A percentile compares a stretch with the other conserved stretches of the same genome.
Conservation (phyloP, 2,113 vertebrate genomes). For the Corydoras sp. region DNA sequence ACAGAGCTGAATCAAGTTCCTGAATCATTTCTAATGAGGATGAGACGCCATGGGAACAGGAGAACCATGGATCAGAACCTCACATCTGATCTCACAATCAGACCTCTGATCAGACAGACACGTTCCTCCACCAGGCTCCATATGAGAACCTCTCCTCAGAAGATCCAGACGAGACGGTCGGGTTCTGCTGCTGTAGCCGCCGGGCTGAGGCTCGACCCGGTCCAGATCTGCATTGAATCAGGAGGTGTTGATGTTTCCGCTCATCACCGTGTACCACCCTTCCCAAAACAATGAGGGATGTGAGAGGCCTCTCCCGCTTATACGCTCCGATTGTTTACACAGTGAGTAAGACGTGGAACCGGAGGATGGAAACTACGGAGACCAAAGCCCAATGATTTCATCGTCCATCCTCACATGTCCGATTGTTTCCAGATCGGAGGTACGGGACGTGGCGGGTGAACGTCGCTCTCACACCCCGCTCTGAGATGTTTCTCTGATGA, state of each 20-base stretch:
- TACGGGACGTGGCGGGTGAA: slow-evolving; percentile 7
- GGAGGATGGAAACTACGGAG: slow-evolving; percentile 52
- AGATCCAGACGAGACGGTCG: no score
- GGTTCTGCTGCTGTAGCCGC: background rate
- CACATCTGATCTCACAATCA: no score
- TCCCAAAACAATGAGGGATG: slow-evolving; percentile 61
- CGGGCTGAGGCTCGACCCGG: background rate
- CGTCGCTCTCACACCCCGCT: background rate
- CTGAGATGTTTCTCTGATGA: background rate
- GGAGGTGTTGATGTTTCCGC: slow-evolving; percentile 51
- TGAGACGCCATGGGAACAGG: no score
- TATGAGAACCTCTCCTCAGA: no score
- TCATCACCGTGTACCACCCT: slow-evolving; percentile 53
- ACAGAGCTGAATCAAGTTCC: no score
- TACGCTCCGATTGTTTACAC: slow-evolving; percentile 60
- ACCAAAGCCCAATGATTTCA: slow-evolving; percentile 64
- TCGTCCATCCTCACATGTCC: slow-evolving; percentile 37
- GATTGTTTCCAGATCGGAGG: slow-evolving; percentile 44
- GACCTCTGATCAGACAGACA: no score
- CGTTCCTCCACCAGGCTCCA: no score
- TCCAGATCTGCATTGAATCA: slow-evolving; percentile 50
- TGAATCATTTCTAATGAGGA: no score
- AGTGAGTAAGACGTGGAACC: slow-evolving; percentile 62
- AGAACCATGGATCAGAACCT: no score
- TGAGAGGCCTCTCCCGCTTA: slow-evolving; percentile 55